Percentiles rank a stretch among this genome's conserved stretches.
Conservation (phyloP, 2,797 vertebrate species). For the Pseudomugil gertrudae region DNA sequence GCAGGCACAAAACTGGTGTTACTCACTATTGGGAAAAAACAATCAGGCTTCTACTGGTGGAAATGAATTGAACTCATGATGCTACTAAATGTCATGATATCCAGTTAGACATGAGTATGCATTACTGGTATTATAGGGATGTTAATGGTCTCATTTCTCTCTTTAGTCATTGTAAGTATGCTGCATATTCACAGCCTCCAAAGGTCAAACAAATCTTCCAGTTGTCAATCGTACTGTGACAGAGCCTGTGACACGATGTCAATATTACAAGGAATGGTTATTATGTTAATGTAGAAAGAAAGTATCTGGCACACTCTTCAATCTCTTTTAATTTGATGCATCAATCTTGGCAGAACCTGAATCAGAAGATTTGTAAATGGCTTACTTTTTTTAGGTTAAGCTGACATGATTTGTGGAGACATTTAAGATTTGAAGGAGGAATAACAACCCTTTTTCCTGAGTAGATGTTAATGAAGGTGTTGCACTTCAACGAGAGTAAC, state of each 20-base stretch:
- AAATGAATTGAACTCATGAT: not conserved
- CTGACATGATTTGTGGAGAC: not conserved
- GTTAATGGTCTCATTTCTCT: not conserved
- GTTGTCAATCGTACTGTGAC: conserved; percentile 21
- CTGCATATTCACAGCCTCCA: not conserved
- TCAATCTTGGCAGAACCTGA: conserved; percentile 6
- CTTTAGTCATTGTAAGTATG: not conserved
- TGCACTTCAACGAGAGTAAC: not conserved
- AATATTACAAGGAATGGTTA: conserved; percentile 39
- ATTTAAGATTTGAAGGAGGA: conserved; percentile 13
- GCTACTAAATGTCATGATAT: not conserved
- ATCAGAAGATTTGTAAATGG: not conserved
- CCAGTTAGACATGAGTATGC: not conserved
- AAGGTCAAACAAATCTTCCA: not conserved
- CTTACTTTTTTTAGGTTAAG: not conserved
- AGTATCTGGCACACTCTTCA: conserved; percentile 27
- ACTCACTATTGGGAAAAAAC: not conserved
- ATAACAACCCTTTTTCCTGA: conserved; percentile 1
- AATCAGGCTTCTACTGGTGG: not conserved
- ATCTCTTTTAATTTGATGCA: conserved; percentile 39
- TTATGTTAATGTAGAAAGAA: conserved; percentile 19
- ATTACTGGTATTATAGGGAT: not conserved
- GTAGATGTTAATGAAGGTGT: conserved; percentile 8
- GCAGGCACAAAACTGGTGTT: not conserved
- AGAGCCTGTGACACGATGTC: conserved; percentile 28